These are phyloP conservation scores for Antennarius maculatus DNA, from an alignment of 2,797 vertebrate genomes.

Conservation along the genomic window DNA sequence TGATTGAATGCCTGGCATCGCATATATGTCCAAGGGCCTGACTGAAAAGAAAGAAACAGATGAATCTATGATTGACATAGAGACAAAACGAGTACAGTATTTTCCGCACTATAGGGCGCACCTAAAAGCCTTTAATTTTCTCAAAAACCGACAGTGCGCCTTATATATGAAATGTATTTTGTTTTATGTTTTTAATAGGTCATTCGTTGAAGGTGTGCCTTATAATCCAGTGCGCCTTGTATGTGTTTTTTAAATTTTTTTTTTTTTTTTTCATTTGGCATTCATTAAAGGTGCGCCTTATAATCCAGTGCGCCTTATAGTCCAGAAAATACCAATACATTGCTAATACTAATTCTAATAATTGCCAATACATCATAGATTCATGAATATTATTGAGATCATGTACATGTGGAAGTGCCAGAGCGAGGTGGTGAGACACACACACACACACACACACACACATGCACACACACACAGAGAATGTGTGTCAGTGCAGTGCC, in stretches of 20 bases:
- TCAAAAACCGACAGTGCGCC: too few species aligned
- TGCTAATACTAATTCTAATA: too few species aligned
- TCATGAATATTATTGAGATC: constrained; percentile 12
- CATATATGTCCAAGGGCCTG: constrained; percentile 8
- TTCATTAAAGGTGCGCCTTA: too few species aligned
- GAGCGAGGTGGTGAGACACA: constrained; percentile 15
- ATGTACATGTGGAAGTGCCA: constrained; percentile 12
- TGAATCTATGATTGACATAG: constrained; percentile 17
- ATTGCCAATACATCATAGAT: constrained; percentile 33
- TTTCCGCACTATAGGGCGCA: too few species aligned
- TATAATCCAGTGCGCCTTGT: too few species aligned
- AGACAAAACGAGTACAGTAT: not conserved
- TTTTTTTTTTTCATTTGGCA: too few species aligned
- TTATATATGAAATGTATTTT: too few species aligned
- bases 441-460: constrained; percentile 17
- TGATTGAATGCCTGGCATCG: constrained; percentile 17
- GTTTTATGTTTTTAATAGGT: too few species aligned
- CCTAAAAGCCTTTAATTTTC: too few species aligned
- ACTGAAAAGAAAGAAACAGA: constrained; percentile 17
- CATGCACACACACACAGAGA: constrained; percentile 46
- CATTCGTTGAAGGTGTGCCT: too few species aligned
- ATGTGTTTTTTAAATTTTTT: not conserved
- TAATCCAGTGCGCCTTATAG: too few species aligned
- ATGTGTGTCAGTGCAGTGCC: constrained; percentile 67
- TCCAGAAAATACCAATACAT: too few species aligned